Base-by-base conservation (phyloP, 2,113 vertebrate species). In the Rhinichthys klamathensis region DNA sequence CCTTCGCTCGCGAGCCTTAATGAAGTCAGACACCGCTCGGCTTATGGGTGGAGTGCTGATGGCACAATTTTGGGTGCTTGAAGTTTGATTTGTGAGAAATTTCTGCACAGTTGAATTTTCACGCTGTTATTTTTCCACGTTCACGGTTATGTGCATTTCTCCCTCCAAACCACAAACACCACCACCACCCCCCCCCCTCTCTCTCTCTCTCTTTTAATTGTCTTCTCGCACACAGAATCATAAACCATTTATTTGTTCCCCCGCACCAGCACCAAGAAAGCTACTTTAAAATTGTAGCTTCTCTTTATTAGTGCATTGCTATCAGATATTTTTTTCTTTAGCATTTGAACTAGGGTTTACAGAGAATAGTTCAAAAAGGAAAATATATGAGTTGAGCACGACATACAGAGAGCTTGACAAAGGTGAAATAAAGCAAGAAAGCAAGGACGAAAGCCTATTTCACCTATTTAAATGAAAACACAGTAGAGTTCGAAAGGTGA, bases 111-210 rank as follows among this genome's bases (percentile, higher is more conserved):
- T 58, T 69, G 35, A 79, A 58, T 56, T 67, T 25, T 30, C 61
- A 21, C 16, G 35, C 89, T 87, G 86, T 88, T 89, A 72, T 87
- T 93, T 91, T 93, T 93, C 89, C 91, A 90, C 38, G 11, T 69
- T 54, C 65, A 72, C 38, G 80, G 27, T 35, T 69, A 70, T 82
- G 70, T 82, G 80, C 63, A 82, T 82, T 81, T 81, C 44, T 16
- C 49, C 12, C 23, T 70, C 63, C 21, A 70, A 82, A 72, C 46
- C 49, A 23, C 49, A 56, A 46, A 72, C 27, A 13, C 35, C 2
- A 2, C 4, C 35, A 6, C 25, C 13, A 16, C n/a, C 38, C 51
- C 41, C 12, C 18, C 6, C n/a, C 44, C 35, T 0, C 56, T 21
- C 21, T 21, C 67, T 25, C 44, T 32, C 73, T 21, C 18, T 32